Percentiles rank a stretch among this genome's conserved stretches.
Conservation (phyloP, 2,888 invertebrate genomes). For the Nebria salina region DNA sequence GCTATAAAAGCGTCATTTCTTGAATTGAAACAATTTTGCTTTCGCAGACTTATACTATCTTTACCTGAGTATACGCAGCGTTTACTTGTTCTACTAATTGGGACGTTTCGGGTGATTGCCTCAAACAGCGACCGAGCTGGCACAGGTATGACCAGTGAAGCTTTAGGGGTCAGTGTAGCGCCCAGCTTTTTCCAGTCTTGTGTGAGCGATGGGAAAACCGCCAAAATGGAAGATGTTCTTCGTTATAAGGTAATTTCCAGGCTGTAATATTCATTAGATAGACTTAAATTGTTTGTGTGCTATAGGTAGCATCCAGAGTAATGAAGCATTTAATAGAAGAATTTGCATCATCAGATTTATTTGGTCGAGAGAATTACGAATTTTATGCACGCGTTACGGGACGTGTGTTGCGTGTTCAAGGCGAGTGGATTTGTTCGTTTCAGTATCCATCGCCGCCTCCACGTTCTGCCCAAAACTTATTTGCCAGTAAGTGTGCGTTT, state of each 20-base stretch:
- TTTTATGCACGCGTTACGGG: conserved; percentile 96
- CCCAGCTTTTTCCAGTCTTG: conserved; percentile 97
- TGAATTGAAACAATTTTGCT: neutral
- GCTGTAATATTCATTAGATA: neutral
- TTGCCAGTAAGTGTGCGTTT: conserved; percentile 69
- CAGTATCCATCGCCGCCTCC: conserved; percentile 84
- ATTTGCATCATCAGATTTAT: conserved; percentile 94
- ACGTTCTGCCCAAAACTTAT: conserved; percentile 72
- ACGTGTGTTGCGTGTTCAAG: conserved; percentile 88
- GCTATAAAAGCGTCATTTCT: neutral
- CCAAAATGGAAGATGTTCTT: conserved; percentile 95
- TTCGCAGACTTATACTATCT: conserved; percentile 81
- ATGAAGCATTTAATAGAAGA: conserved; percentile 98
- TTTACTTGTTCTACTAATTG: conserved; percentile 92
- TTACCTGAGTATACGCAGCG: conserved; percentile 91
- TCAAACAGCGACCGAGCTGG: conserved; percentile 89
- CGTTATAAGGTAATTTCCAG: conserved; percentile 82
- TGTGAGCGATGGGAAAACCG: conserved; percentile 93
- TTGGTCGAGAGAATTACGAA: conserved; percentile 94
- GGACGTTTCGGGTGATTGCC: conserved; percentile 95
- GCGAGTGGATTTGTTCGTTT: conserved; percentile 96
- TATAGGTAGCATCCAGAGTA: conserved; percentile 90
- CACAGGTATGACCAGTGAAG: conserved; percentile 95
- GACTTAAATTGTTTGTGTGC: conserved; percentile 19
- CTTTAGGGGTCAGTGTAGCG: conserved; percentile 93